phyloP scores from a whole-genome alignment of 23 tunicate species.

The Trididemnum nubilum region DNA sequence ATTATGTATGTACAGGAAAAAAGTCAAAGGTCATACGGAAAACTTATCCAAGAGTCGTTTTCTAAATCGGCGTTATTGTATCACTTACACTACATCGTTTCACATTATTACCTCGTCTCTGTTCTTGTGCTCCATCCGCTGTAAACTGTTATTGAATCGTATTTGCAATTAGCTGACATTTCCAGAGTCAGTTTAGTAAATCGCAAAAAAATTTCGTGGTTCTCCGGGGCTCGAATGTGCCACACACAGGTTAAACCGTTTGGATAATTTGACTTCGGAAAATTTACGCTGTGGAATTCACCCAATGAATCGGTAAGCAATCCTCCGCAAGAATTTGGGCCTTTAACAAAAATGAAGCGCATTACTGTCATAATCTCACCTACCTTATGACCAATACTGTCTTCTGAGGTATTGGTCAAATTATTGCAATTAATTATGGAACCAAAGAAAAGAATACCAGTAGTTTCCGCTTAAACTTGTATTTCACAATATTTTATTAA shows the following conservation, averaged over 20 bases:
- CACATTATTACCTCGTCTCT: slow-evolving; percentile 44
- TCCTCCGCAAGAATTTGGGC: slow-evolving; percentile 79
- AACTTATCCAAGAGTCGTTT: too few relatives aligned
- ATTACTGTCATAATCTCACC: neutral
- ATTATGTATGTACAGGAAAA: too few relatives aligned
- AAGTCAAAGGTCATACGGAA: too few relatives aligned
- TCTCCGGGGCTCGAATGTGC: slow-evolving; percentile 55
- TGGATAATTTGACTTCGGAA: slow-evolving; percentile 79
- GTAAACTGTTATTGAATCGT: slow-evolving; percentile 59
- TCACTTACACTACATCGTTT: too few relatives aligned
- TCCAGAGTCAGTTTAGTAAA: slow-evolving; percentile 70
- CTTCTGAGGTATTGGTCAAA: too few relatives aligned
- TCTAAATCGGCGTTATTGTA: too few relatives aligned
- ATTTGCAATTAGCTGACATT: slow-evolving; percentile 55
- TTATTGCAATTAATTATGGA: too few relatives aligned
- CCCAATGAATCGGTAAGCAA: slow-evolving; percentile 46
- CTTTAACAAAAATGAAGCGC: slow-evolving; percentile 26
- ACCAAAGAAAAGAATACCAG: too few relatives aligned
- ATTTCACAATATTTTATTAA: too few relatives aligned
- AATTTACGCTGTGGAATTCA: slow-evolving; percentile 77
- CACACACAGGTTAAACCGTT: slow-evolving; percentile 65
- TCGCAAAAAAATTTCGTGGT: slow-evolving; percentile 32
- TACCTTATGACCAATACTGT: neutral
- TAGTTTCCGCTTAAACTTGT: too few relatives aligned
- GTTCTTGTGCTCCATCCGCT: slow-evolving; percentile 43